phyloP scores from a whole-genome alignment of 1,140 invertebrate genomes.

The Euschistus heros region DNA sequence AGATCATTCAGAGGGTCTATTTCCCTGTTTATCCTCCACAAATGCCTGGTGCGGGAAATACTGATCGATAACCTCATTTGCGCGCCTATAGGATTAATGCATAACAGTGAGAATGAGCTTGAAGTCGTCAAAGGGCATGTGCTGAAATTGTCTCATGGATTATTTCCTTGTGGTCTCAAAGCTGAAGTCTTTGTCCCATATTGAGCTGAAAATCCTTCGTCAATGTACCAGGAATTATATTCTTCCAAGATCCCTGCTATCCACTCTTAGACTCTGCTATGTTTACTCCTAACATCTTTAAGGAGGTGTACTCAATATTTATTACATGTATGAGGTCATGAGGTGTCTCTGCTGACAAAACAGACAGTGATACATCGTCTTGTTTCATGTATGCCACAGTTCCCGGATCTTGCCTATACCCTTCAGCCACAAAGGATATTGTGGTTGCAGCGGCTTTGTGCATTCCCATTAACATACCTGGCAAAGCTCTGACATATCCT shows the following conservation, averaged over 20 bases:
- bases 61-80: neutral
- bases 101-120: no score
- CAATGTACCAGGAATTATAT: neutral
- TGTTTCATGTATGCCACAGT: neutral
- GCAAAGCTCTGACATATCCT: neutral
- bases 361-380: neutral
- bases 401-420: neutral
- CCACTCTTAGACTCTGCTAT: neutral
- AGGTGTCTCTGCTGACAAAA: no score
- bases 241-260: neutral
- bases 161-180: neutral
- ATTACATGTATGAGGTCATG: neutral
- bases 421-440: neutral
- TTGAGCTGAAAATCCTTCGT: neutral
- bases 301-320: neutral
- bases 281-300: neutral
- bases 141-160: neutral
- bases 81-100: neutral
- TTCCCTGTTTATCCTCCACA: constrained; percentile 1
- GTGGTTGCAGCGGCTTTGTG: neutral
- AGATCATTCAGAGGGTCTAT: neutral
- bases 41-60: neutral
- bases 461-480: constrained; percentile 15
- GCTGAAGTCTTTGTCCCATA: constrained; percentile 2
- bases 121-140: no score